Conservation (phyloP, 1,140 invertebrate species). For the Diachasmimorpha longicaudata region DNA sequence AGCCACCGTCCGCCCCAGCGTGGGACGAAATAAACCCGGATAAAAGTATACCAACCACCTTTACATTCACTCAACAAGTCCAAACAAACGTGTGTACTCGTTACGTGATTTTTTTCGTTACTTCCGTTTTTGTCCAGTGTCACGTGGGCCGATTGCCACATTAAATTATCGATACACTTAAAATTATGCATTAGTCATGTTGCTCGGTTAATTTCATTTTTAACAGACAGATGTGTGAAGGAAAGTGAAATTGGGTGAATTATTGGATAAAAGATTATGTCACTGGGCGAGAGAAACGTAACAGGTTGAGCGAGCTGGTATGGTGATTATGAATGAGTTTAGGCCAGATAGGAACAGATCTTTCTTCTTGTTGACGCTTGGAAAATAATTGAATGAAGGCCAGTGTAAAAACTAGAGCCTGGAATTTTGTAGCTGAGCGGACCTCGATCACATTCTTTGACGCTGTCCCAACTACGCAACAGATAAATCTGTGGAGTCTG, state of each 20-base stretch:
- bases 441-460: too few species aligned
- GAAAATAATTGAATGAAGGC: not conserved
- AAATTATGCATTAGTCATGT: not conserved
- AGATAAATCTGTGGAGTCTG: too few species aligned
- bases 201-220: not conserved
- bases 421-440: too few species aligned
- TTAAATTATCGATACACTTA: not conserved
- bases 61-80: slow-evolving; percentile 4
- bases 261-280: not conserved
- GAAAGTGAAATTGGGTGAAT: not conserved
- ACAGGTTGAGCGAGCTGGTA: not conserved
- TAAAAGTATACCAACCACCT: slow-evolving; percentile 24
- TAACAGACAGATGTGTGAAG: not conserved
- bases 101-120: slow-evolving; percentile 23
- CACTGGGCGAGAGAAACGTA: not conserved
- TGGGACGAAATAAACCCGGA: slow-evolving; percentile 34
- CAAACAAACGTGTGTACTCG: slow-evolving; percentile 1
- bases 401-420: too few species aligned
- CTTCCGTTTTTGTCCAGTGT: not conserved
- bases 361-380: too few species aligned
- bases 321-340: not conserved
- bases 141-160: not conserved
- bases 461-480: too few species aligned
- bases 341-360: too few species aligned
- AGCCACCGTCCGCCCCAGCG: slow-evolving; percentile 26